Conservation (phyloP, 35 echinoderm and acorn worm genomes). For the Ptychodera flava region DNA sequence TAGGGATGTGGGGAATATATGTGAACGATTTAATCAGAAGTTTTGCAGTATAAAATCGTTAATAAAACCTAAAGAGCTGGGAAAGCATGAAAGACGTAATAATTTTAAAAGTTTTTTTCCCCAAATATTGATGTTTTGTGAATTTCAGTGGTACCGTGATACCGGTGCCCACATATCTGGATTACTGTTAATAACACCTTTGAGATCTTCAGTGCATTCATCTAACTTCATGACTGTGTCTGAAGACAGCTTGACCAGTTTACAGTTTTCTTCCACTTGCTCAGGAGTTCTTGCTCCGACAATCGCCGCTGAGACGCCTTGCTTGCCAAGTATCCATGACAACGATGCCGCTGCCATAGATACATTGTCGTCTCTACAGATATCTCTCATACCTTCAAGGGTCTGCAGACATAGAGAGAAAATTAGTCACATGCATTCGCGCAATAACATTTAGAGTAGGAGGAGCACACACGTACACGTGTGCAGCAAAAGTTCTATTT, state of each 20-base stretch:
- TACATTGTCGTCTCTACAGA: conserved; percentile 26
- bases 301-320: conserved; percentile 33
- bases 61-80: too few species aligned
- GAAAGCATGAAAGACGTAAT: too few species aligned
- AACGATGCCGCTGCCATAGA: conserved; percentile 39
- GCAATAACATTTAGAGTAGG: too few species aligned
- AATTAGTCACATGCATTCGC: too few species aligned
- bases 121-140: too few species aligned
- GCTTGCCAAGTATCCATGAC: conserved; percentile 26
- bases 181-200: conserved; percentile 24
- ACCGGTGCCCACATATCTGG: conserved; percentile 49
- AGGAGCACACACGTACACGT: too few species aligned
- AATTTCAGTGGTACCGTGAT: conserved; percentile 27
- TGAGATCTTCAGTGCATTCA: conserved; percentile 38
- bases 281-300: conserved; percentile 36
- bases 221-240: conserved; percentile 20
- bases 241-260: conserved; percentile 35
- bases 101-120: too few species aligned
- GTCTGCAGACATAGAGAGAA: conserved; percentile 14
- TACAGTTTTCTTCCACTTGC: conserved; percentile 44
- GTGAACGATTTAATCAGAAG: too few species aligned
- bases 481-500: too few species aligned
- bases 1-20: too few species aligned
- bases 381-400: conserved; percentile 27
- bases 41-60: too few species aligned